Evolutionary conservation across 2,113 vertebrate genomes (phyloP), one percentile per base, ranked within the genome.

Genomic region (Cnemophilus loriae): DNA sequence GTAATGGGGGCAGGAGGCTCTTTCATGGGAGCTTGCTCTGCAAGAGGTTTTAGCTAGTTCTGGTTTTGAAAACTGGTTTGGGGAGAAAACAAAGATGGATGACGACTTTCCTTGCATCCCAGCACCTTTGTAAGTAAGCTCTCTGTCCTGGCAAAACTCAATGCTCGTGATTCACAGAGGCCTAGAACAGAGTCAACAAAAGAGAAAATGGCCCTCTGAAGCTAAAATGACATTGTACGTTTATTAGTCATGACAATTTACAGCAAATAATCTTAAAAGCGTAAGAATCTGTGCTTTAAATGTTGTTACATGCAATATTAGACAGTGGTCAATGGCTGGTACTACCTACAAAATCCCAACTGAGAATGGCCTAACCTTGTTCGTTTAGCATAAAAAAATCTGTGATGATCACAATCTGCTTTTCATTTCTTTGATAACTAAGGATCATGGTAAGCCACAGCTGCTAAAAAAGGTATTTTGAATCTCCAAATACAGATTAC

Each of bases 61-160:
- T 95, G 52, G 35, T 87, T 93, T 94, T 92, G 39, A 88, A 90
- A 82, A 37, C 42, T 63, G 52, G 14, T 87, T 95, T 93, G 39
- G 21, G 52, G 39, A 93, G 67, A 49, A 79, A 94, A 82, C 39
- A 84, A 24, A 57, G 24, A 73, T 24, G 70, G 28, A 61, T 41
- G 4, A 39, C 4, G 18, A 7, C 41, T 89, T 71, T 73, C 37
- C 27, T 73, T 5, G 0, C 7, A 21, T 84, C 74, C 26, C 32
- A 61, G 9, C 37, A 71, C 39, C 60, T 59, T 93, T 42, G 27
- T 69, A n/a, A 92, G 9, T 56, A 73, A 70, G 39, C 69, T 84
- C 82, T 88, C 68, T 95, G 46, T 71, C 60, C 44, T 90, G 50
- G 28, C 9, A 84, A 59, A 89, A 59, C 13, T 32, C 87, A 86